A percentile compares a stretch with the other conserved stretches of the same genome.
These are phyloP conservation scores for Agelastica alni DNA, from an alignment of 2,888 invertebrate species.

Conservation along the genomic window DNA sequence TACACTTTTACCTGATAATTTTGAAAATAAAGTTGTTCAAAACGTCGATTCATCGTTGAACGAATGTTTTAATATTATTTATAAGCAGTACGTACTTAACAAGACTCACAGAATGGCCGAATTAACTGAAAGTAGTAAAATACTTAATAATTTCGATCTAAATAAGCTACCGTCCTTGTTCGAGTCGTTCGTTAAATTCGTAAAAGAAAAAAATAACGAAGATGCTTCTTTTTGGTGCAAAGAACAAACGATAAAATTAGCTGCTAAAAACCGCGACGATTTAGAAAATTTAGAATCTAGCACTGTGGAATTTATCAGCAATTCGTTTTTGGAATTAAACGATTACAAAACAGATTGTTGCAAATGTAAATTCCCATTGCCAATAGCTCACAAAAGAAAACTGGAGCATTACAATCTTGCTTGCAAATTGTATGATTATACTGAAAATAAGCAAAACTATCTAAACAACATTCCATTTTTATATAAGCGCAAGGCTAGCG, in stretches of 20 bases:
- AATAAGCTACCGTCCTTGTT: slow-evolving; percentile 43
- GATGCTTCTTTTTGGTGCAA: slow-evolving; percentile 49
- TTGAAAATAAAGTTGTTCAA: slow-evolving; percentile 12
- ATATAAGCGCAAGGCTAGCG: slow-evolving; percentile 62
- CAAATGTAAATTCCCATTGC: slow-evolving; percentile 65
- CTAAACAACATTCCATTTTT: slow-evolving; percentile 67
- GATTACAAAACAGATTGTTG: slow-evolving; percentile 61
- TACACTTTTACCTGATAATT: slow-evolving; percentile 25
- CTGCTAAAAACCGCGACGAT: slow-evolving; percentile 33
- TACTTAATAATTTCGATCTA: slow-evolving; percentile 39
- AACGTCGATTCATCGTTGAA: slow-evolving; percentile 41
- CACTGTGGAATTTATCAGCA: slow-evolving; percentile 56
- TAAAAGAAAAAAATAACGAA: slow-evolving; percentile 37
- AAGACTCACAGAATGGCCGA: slow-evolving; percentile 50
- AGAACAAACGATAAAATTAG: slow-evolving; percentile 49
- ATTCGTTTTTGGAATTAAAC: slow-evolving; percentile 60
- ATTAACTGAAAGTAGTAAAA: slow-evolving; percentile 44
- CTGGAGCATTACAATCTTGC: slow-evolving; percentile 63
- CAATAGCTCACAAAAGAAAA: slow-evolving; percentile 57
- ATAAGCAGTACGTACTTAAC: slow-evolving; percentile 53
- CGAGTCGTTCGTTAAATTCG: slow-evolving; percentile 43
- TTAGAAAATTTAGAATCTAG: slow-evolving; percentile 23
- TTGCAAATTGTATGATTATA: slow-evolving; percentile 58
- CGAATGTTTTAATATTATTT: slow-evolving; percentile 36
- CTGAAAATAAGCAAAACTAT: slow-evolving; percentile 53